These are phyloP conservation scores for human (Homo sapiens) DNA, from an alignment of 2,113 vertebrate genomes.

Conservation along the genomic window GRCh38 chr12:59938501-59939000, in stretches of 20 bases:
- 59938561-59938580: neutral
- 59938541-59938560: neutral
- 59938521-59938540: neutral
- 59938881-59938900: neutral
- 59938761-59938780: neutral
- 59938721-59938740: neutral
- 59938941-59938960: neutral
- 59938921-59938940: neutral
- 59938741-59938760: neutral
- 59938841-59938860: neutral
- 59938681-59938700: neutral
- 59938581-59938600: neutral
- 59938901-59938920: neutral
- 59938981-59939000: neutral
- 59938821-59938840: neutral
- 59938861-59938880: neutral
- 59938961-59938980: neutral
- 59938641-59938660: neutral
- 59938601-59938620: rapidly evolving
- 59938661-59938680: neutral
- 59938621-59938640: neutral
- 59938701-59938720: neutral
- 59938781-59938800: neutral
- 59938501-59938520: neutral
- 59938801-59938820: neutral